Percentiles rank a stretch among this genome's conserved stretches.
phyloP scores from a whole-genome alignment of 1,140 invertebrate species.

The Ostrea edulis region DNA sequence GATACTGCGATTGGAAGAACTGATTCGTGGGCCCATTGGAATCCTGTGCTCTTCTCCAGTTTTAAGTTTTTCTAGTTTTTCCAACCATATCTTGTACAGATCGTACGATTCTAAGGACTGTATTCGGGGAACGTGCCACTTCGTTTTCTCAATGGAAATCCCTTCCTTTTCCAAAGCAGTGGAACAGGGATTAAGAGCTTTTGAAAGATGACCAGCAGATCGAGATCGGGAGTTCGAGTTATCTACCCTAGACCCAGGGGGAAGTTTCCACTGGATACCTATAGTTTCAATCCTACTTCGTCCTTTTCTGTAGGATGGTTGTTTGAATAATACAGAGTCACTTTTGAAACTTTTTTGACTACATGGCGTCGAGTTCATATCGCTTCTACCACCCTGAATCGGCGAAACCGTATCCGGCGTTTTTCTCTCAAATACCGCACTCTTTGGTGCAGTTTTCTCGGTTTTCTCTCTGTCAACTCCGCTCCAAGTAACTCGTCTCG shows the following conservation, averaged over 20 bases:
- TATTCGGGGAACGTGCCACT: conserved; percentile 65
- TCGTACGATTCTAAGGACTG: conserved; percentile 56
- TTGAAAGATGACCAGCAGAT: conserved; percentile 41
- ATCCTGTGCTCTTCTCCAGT: conserved; percentile 20
- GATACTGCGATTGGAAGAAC: conserved; percentile 42
- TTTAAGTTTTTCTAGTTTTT: conserved; percentile 56
- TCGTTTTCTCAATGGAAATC: conserved; percentile 63
- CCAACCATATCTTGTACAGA: conserved; percentile 62
- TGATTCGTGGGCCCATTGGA: background rate
- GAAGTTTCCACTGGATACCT: conserved; percentile 62
- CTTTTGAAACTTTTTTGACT: conserved; percentile 53
- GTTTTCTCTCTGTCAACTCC: conserved; percentile 56
- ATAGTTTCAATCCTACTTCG: conserved; percentile 63
- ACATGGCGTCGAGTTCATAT: conserved; percentile 25
- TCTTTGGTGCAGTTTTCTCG: background rate
- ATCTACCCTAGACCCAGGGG: conserved; percentile 39
- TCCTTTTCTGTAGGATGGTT: conserved; percentile 33
- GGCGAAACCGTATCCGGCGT: conserved; percentile 18
- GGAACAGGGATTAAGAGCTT: conserved; percentile 68
- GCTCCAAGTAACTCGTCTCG: conserved; percentile 64
- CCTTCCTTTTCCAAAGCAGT: conserved; percentile 66
- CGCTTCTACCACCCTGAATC: conserved; percentile 4
- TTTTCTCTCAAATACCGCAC: background rate
- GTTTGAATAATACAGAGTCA: conserved; percentile 37
- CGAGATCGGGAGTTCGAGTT: background rate